Evolutionary conservation across 1,140 invertebrate species (phyloP).

Genomic region (Magallana ariakensis): DNA sequence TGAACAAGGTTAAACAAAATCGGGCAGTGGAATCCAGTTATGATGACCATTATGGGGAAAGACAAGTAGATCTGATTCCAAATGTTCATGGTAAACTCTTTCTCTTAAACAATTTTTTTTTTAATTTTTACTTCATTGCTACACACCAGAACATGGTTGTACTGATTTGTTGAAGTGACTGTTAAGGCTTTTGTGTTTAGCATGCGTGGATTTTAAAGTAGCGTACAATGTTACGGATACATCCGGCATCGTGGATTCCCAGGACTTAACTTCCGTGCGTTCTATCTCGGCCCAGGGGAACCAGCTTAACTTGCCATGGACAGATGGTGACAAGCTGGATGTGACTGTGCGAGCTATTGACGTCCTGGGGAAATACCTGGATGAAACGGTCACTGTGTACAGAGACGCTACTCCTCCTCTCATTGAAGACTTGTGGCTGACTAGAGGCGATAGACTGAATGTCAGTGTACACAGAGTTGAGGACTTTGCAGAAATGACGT

Average conservation of each 20-base stretch:
- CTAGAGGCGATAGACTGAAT: slow-evolving; percentile 46
- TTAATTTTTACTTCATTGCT: no score
- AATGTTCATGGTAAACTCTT: slow-evolving; percentile 56
- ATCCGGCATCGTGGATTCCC: slow-evolving; percentile 24
- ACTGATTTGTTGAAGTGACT: no score
- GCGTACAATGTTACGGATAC: slow-evolving; percentile 30
- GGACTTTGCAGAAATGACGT: slow-evolving; percentile 6
- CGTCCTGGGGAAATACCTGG: slow-evolving; percentile 26
- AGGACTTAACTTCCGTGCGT: slow-evolving; percentile 44
- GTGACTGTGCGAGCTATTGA: slow-evolving; percentile 46
- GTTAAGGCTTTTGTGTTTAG: slow-evolving; percentile 18
- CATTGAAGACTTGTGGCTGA: slow-evolving; percentile 54
- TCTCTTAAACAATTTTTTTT: no score
- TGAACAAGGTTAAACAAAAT: slow-evolving; percentile 46
- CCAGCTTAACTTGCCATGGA: slow-evolving; percentile 44
- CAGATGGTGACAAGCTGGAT: slow-evolving; percentile 46
- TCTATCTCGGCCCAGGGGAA: slow-evolving; percentile 46
- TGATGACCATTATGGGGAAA: slow-evolving; percentile 61
- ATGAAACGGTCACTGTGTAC: slow-evolving; percentile 43
- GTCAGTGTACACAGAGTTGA: slow-evolving; percentile 49
- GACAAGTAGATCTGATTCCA: slow-evolving; percentile 42
- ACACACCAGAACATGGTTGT: no score
- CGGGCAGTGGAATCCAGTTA: slow-evolving; percentile 42
- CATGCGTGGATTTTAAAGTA: slow-evolving; percentile 52
- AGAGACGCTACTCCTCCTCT: slow-evolving; percentile 50